Evolutionary conservation across 2,113 vertebrate genomes (phyloP).

Genomic region (Malurus elegans): DNA sequence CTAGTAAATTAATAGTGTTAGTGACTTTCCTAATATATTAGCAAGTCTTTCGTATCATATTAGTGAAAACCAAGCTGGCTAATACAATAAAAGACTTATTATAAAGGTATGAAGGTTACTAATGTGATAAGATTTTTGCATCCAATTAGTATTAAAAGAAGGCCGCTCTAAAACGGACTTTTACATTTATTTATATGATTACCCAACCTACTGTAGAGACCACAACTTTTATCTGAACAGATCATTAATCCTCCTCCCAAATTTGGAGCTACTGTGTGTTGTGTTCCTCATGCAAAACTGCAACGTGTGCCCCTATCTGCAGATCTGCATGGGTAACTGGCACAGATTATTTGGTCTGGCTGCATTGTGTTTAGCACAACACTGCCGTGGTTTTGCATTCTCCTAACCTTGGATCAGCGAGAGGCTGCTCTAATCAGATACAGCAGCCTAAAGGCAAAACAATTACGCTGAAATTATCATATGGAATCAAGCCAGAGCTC

Average conservation of each 20-base stretch:
- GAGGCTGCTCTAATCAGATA: conserved; percentile 48
- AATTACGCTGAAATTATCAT: conserved; percentile 60
- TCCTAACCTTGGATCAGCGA: conserved; percentile 35
- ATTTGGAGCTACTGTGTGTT: neutral
- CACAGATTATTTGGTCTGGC: conserved; percentile 4
- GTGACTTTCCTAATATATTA: conserved; percentile 77
- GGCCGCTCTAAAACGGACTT: conserved; percentile 35
- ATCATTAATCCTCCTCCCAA: conserved; percentile 12
- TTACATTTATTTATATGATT: conserved; percentile 59
- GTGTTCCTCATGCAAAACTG: neutral
- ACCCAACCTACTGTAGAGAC: neutral
- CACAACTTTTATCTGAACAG: conserved; percentile 52
- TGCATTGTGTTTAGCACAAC: conserved; percentile 32
- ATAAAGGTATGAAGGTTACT: conserved; percentile 72
- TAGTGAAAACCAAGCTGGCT: conserved; percentile 77
- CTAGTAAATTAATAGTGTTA: conserved; percentile 82
- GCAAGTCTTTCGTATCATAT: conserved; percentile 76
- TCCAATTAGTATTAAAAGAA: conserved; percentile 67
- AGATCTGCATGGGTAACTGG: conserved; percentile 19
- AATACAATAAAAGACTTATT: conserved; percentile 74
- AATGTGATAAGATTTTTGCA: conserved; percentile 69
- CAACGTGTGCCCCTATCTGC: neutral
- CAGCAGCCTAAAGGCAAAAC: conserved; percentile 62
- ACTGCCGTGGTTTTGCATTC: conserved; percentile 40
- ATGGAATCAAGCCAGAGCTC: conserved; percentile 41